Base-by-base conservation (phyloP, 2,113 vertebrate species). In the Syngnathus typhle region DNA sequence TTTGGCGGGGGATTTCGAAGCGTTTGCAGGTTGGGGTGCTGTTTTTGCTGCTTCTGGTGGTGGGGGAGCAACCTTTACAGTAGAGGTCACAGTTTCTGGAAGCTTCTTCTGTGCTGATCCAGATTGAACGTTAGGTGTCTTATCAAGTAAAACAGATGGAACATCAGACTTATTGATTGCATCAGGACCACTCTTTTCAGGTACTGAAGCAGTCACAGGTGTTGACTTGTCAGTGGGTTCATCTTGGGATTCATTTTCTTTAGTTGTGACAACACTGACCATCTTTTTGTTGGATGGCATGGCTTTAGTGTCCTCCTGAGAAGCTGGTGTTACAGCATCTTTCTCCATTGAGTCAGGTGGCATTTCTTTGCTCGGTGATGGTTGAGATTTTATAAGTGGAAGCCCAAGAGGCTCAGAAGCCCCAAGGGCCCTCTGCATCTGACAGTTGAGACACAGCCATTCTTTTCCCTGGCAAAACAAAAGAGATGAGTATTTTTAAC, bases 391-490 rank as follows among this genome's bases (percentile, higher is more conserved):
- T 7, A 89, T 86, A 76, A 88, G 84, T 1, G 74, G 91, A 68
- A 82, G 76, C 27, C 90, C 84, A 65, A 85, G 85, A 71, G 93
- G 83, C 67, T 95, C 93, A 72, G 93, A 93, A 62, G 80, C 84
- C 70, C 92, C 93, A 67, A 96, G 86, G 0, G 95, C 94, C 91
- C 95, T 92, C 71, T 93, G 93, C 94, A 96, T 94, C 85, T 98
- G 95, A 79, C 95, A 98, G 83, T 93, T 95, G 63, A 98, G 93
- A 89, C 95, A 98, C 47, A 98, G 90, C 95, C 95, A 96, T 81
- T 96, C 94, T 51, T 91, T 93, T 38, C 88, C 83, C 95, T 96
- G 83, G 36, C 84, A 72, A 64, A 60, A 39, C 3, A 41, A 65
- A 59, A 44, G 11, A 62, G n/a, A 2, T 6, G 60, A 4, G 10